Percentiles rank a stretch among this genome's conserved stretches.
Conservation (phyloP, 2,113 vertebrate genomes). For the Columbina picui region DNA sequence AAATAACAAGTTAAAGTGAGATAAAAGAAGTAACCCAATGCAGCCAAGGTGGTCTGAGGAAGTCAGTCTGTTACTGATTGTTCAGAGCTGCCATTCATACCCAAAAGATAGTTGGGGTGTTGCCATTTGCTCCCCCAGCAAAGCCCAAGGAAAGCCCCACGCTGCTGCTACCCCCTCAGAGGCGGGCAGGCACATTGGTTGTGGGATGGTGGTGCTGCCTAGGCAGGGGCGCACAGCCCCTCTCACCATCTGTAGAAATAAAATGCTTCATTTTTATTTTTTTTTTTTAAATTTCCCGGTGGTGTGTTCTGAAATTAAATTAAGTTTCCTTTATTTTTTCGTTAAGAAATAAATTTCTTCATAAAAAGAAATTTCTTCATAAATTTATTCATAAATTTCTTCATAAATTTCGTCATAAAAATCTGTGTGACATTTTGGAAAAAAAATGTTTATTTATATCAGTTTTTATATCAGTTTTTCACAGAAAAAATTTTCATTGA, state of each 20-base stretch:
- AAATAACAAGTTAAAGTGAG: background rate
- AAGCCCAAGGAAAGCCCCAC: background rate
- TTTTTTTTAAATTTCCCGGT: too few relatives aligned
- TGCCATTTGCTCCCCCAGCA: background rate
- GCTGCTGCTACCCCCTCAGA: background rate
- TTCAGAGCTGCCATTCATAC: background rate
- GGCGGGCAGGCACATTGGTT: background rate
- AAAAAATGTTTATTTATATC: background rate
- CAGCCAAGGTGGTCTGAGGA: background rate
- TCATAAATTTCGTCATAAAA: too few relatives aligned
- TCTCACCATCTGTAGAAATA: background rate
- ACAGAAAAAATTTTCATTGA: background rate
- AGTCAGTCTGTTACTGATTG: too few relatives aligned
- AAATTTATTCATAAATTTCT: too few relatives aligned
- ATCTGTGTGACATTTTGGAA: background rate
- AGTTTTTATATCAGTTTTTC: background rate
- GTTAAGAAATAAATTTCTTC: too few relatives aligned
- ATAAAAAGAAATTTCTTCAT: too few relatives aligned
- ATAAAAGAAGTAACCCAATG: background rate
- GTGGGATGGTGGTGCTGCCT: accelerated
- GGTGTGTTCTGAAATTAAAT: background rate
- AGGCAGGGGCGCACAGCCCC: accelerated
- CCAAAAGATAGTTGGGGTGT: background rate
- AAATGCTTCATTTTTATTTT: background rate
- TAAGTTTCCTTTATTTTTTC: background rate